Percentiles rank a stretch among this genome's conserved stretches.
Conservation (phyloP, 1,140 invertebrate species). For the Cryptotermes secundus region DNA sequence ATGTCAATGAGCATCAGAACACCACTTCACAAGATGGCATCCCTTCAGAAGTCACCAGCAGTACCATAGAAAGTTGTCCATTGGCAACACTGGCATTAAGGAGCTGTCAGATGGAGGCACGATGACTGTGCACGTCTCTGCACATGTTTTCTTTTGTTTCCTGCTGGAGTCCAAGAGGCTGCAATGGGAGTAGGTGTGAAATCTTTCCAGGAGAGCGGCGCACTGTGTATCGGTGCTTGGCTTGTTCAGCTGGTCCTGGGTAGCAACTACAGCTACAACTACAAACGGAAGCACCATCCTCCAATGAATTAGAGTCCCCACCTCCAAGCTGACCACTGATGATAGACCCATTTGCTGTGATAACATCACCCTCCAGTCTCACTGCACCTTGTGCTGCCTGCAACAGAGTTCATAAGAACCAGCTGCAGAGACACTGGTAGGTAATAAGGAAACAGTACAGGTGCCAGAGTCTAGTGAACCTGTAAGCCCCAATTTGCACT, state of each 20-base stretch:
- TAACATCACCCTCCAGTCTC: constrained; percentile 63
- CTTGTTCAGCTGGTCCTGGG: constrained; percentile 38
- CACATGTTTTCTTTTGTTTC: constrained; percentile 15
- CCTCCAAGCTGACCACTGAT: constrained; percentile 33
- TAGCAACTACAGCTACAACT: constrained; percentile 77
- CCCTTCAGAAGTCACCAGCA: constrained; percentile 7
- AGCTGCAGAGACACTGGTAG: too few relatives aligned
- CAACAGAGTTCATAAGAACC: constrained; percentile 29
- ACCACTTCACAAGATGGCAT: constrained; percentile 12
- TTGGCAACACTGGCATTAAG: constrained; percentile 24
- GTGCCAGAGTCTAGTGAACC: too few relatives aligned
- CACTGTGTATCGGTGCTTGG: constrained; percentile 59
- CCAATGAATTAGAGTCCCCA: constrained; percentile 39
- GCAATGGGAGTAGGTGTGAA: constrained; percentile 65
- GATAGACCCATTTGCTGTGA: constrained; percentile 57
- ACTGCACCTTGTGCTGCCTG: constrained; percentile 60
- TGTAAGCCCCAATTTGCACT: too few relatives aligned
- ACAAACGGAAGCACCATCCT: constrained; percentile 75
- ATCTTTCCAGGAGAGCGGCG: constrained; percentile 72
- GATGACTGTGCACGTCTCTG: constrained; percentile 30
- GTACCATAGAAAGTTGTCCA: background rate
- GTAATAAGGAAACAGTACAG: too few relatives aligned
- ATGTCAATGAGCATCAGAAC: constrained; percentile 20
- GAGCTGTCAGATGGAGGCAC: constrained; percentile 33
- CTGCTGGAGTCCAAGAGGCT: constrained; percentile 25